Conservation (phyloP, 2,888 invertebrate species). For the Phengaris arion region DNA sequence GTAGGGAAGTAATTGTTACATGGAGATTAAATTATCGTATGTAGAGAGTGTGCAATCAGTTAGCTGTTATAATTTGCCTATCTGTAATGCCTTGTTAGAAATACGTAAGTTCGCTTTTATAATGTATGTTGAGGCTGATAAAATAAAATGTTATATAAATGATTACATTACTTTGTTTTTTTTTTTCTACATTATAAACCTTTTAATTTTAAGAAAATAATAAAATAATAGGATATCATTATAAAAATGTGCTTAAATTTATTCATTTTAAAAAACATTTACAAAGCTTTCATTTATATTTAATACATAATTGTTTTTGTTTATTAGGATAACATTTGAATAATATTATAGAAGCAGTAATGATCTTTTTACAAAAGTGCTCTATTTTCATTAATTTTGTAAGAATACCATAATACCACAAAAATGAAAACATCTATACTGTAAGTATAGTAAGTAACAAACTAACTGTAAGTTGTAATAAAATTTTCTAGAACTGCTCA, state of each 20-base stretch:
- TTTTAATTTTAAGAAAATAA: background rate
- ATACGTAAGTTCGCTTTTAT: conserved; percentile 51
- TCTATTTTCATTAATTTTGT: no score
- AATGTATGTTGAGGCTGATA: conserved; percentile 69
- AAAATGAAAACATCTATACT: no score
- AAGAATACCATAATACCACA: no score
- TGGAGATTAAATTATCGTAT: conserved; percentile 39
- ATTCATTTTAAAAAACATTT: no score
- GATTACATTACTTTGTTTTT: conserved; percentile 45
- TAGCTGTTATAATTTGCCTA: conserved; percentile 74
- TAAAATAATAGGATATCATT: background rate
- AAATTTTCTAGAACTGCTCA: no score
- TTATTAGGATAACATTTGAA: no score
- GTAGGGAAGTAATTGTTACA: conserved; percentile 31
- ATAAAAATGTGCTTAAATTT: background rate
- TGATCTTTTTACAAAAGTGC: no score
- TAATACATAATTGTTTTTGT: no score
- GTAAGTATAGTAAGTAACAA: no score
- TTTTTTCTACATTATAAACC: background rate
- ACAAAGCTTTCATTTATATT: no score
- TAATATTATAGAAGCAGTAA: no score
- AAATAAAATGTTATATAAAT: conserved; percentile 56
- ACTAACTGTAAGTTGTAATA: no score
- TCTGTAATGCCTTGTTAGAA: conserved; percentile 66
- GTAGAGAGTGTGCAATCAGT: conserved; percentile 57